Percentiles rank a stretch among this genome's conserved stretches.
These are phyloP conservation scores for Lepisosteus oculatus DNA, from an alignment of 2,113 vertebrate species.

Conservation along the genomic window DNA sequence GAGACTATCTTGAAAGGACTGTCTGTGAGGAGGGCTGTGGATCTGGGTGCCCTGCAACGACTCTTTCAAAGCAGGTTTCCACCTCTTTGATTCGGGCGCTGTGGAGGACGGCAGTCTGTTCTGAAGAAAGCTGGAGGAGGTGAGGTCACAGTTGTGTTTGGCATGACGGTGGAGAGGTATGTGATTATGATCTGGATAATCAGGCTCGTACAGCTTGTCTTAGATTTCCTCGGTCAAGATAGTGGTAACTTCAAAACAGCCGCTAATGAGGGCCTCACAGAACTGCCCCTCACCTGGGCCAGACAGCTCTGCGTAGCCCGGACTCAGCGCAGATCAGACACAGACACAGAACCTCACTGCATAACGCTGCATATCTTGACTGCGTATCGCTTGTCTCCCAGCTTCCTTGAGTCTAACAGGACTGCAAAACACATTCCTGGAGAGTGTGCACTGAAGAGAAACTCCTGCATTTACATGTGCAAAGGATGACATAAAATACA, in stretches of 20 bases:
- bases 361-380: too few relatives aligned
- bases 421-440: too few relatives aligned
- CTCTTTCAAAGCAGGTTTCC: neutral
- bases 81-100: conserved; percentile 15
- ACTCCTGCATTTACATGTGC: too few relatives aligned
- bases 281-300: neutral
- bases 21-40: neutral
- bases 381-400: too few relatives aligned
- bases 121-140: neutral
- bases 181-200: conserved; percentile 6
- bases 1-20: neutral
- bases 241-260: neutral
- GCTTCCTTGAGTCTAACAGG: too few relatives aligned
- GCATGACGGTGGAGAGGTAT: conserved; percentile 9
- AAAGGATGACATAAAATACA: too few relatives aligned
- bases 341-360: too few relatives aligned
- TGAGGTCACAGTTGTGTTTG: neutral
- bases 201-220: neutral
- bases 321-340: too few relatives aligned
- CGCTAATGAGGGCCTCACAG: neutral
- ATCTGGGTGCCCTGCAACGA: neutral
- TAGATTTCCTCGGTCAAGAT: conserved; percentile 1
- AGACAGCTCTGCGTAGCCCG: too few relatives aligned
- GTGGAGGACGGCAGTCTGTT: neutral
- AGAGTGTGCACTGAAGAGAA: too few relatives aligned